phyloP scores from a whole-genome alignment of 2,888 invertebrate species.

The Prosapia bicincta region DNA sequence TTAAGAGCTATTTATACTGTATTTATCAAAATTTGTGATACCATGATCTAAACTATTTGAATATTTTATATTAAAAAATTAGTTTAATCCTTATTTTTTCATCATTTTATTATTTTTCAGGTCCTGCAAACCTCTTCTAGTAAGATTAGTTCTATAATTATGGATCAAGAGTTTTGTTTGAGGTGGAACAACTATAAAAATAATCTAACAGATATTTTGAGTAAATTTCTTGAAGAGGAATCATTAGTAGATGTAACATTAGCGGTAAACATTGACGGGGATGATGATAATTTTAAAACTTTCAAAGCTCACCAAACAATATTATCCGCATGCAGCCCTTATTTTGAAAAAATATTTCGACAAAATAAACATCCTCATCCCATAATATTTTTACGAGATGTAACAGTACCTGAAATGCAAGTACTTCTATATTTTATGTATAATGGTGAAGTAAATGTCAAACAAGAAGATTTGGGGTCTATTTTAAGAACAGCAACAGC shows the following conservation, averaged over 20 bases:
- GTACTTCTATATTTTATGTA: constrained; percentile 91
- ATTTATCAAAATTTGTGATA: too few relatives aligned
- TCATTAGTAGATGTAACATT: constrained; percentile 90
- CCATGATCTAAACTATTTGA: too few relatives aligned
- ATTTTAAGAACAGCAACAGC: constrained; percentile 91
- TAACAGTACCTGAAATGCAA: constrained; percentile 84
- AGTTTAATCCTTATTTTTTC: too few relatives aligned
- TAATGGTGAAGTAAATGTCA: constrained; percentile 88
- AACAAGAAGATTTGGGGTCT: constrained; percentile 85
- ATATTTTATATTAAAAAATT: too few relatives aligned
- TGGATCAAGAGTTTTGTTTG: constrained; percentile 79
- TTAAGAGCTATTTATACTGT: too few relatives aligned
- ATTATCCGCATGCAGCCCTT: constrained; percentile 90
- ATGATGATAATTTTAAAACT: constrained; percentile 68
- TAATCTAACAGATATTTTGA: constrained; percentile 86
- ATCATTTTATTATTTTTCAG: not conserved
- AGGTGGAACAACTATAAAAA: constrained; percentile 93
- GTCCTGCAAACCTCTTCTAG: not conserved
- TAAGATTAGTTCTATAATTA: constrained; percentile 36
- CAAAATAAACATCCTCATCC: constrained; percentile 85
- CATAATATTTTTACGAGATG: constrained; percentile 90
- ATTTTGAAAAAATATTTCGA: constrained; percentile 88
- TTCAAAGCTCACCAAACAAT: constrained; percentile 88
- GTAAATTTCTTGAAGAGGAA: constrained; percentile 81
- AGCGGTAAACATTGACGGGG: constrained; percentile 82